These are phyloP conservation scores for Zaprionus ornatus DNA, from an alignment of 1,140 invertebrate genomes.

Conservation along the genomic window DNA sequence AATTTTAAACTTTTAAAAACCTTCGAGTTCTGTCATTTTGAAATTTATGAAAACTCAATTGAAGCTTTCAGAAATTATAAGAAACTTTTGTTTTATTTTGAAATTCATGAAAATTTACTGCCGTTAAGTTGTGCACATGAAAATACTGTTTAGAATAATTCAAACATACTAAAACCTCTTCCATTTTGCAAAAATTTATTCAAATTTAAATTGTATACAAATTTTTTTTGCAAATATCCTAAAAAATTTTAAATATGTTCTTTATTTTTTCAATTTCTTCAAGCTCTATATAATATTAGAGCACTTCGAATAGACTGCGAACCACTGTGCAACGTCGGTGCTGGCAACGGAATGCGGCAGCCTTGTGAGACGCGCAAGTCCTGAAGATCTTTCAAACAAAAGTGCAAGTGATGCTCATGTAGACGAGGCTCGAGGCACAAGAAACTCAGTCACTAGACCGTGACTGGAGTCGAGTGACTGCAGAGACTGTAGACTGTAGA, in stretches of 20 bases:
- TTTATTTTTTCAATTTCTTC: not conserved
- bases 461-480: not conserved
- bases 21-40: not conserved
- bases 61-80: no score
- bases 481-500: not conserved
- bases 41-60: not conserved
- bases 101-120: no score
- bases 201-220: not conserved
- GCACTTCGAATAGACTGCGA: not conserved
- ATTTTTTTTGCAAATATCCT: not conserved
- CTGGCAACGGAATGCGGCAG: constrained; percentile 39
- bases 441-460: constrained; percentile 55
- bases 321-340: constrained; percentile 18
- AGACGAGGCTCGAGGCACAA: constrained; percentile 16
- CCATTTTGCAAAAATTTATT: no score
- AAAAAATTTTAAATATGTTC: no score
- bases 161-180: not conserved
- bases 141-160: no score
- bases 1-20: not conserved
- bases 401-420: constrained; percentile 82
- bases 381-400: constrained; percentile 58
- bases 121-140: no score
- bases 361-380: constrained; percentile 26
- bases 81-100: not conserved
- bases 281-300: not conserved